A percentile compares a stretch with the other conserved stretches of the same genome.
phyloP scores from a whole-genome alignment of 2,888 invertebrate species.

The Ophioninae sp. region DNA sequence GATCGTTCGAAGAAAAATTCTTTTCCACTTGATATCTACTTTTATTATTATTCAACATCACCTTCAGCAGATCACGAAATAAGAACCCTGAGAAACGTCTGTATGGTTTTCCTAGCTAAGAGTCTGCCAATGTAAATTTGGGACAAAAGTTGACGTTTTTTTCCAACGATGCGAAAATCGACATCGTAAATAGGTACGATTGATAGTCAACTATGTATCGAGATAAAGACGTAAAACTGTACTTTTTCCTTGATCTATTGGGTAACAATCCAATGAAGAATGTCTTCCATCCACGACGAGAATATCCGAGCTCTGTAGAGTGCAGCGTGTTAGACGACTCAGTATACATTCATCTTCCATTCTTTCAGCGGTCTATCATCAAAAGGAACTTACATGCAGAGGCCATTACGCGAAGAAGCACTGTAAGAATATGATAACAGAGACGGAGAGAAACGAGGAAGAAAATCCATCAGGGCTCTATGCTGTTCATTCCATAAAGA shows the following conservation, averaged over 20 bases:
- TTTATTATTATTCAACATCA: too few relatives aligned
- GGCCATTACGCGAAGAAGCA: constrained; percentile 8
- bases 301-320: not conserved
- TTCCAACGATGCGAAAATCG: too few relatives aligned
- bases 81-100: too few relatives aligned
- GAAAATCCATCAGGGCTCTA: constrained; percentile 47
- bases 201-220: not conserved
- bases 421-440: constrained; percentile 13
- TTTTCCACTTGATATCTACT: too few relatives aligned
- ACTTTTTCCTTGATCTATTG: not conserved
- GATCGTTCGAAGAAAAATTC: too few relatives aligned
- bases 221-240: not conserved
- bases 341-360: constrained; percentile 1
- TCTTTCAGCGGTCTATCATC: constrained; percentile 19
- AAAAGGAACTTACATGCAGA: constrained; percentile 12
- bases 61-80: too few relatives aligned
- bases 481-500: constrained; percentile 1
- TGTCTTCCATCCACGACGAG: not conserved
- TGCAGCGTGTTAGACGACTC: not conserved
- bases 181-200: not conserved
- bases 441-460: constrained; percentile 44
- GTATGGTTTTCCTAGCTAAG: too few relatives aligned
- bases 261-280: constrained; percentile 20
- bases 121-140: too few relatives aligned
- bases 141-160: too few relatives aligned